phyloP scores from a whole-genome alignment of 1,140 invertebrate genomes.

The Meteorus sp. region DNA sequence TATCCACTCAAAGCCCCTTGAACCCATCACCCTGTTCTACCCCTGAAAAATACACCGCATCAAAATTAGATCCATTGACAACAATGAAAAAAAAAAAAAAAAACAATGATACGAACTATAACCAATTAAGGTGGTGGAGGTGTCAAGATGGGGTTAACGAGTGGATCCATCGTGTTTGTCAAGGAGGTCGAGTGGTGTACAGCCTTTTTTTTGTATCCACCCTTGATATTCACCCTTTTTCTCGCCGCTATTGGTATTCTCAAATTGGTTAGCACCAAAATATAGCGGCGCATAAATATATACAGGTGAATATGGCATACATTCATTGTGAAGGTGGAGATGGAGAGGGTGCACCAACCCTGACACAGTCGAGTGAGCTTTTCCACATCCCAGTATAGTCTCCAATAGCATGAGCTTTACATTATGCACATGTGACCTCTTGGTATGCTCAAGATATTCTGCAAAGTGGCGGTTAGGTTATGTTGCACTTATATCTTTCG shows the following conservation, averaged over 20 bases:
- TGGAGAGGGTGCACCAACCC: slow-evolving; percentile 48
- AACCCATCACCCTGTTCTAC: no score
- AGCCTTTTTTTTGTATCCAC: neutral
- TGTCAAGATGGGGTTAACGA: slow-evolving; percentile 8
- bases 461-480: neutral
- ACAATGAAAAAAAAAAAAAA: no score
- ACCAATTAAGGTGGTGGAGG: neutral
- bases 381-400: slow-evolving; percentile 35
- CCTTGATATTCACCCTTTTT: no score
- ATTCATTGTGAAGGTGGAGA: no score
- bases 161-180: neutral
- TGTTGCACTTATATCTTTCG: neutral
- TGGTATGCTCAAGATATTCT: slow-evolving; percentile 25
- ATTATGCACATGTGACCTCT: slow-evolving; percentile 51
- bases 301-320: no score
- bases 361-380: slow-evolving; percentile 52
- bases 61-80: no score
- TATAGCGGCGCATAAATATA: no score
- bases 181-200: neutral
- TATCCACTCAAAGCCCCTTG: no score
- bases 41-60: no score
- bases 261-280: no score
- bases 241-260: no score
- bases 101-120: neutral
- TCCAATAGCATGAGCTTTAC: slow-evolving; percentile 38